Evolutionary conservation across 2,113 vertebrate species (phyloP), one percentile per base, ranked within the genome.

Genomic region (Mus spicilegus): DNA sequence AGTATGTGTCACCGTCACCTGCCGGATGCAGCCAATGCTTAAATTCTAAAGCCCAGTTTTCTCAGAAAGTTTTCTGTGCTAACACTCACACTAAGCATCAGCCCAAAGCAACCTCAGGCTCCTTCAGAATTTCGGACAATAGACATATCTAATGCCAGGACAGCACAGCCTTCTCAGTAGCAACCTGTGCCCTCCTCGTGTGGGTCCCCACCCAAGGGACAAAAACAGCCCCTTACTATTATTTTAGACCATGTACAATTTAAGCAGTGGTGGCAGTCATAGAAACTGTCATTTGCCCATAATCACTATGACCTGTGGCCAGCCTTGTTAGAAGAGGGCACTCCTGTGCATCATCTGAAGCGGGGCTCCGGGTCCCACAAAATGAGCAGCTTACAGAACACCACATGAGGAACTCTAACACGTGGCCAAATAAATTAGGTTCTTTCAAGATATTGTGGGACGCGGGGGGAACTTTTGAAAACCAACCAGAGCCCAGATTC

Each of bases 341-440:
- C 96, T 69, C 4, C 28, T 93, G 81, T 77, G n/a, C 96, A 97
- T 97, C 96, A 92, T 98, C 93, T 54, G 84, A 97, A 97, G 87
- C 36, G 90, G 95, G 94, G 96, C 96, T 97, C 90, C 85, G n/a
- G 94, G 96, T 96, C 96, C 87, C 82, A 39, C 67, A 70, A 94
- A 94, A 97, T 84, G 95, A 90, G 92, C 87, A 97, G 89, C 70
- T 97, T 96, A 98, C 91, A 98, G 80, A 97, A 97, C 97, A 97
- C 97, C 91, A 92, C 67, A 93, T 69, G 87, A 95, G 95, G 94
- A 98, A 70, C 39, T 98, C 95, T 98, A 97, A 97, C 87, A 93
- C 46, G 81, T 89, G 36, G 92, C 95, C 95, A 97, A 92, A 95
- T 95, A 97, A 97, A 97, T 77, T 78, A 46, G 67, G 9, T 76